Percentiles rank a stretch among this genome's conserved stretches.
Evolutionary conservation across 2,113 vertebrate species (phyloP).

Genomic region (Notothenia rossii): DNA sequence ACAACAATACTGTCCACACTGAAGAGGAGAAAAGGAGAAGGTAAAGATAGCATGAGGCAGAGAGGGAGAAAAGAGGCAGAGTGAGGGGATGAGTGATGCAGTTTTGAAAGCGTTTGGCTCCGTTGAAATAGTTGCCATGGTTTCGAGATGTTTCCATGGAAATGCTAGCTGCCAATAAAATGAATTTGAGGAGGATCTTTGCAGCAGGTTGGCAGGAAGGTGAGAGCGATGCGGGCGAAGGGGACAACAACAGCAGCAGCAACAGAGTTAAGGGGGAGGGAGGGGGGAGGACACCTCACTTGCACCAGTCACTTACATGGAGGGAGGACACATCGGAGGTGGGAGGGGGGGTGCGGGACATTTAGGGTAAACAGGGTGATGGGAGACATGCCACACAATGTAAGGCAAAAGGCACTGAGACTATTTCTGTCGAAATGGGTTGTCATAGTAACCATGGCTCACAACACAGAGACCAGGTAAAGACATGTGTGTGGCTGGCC

Average conservation of each 20-base stretch:
- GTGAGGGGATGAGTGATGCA: constrained; percentile 75
- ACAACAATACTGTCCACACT: constrained; percentile 16
- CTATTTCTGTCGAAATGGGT: constrained; percentile 77
- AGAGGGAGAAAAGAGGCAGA: constrained; percentile 46
- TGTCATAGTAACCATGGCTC: constrained; percentile 77
- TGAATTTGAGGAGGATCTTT: constrained; percentile 81
- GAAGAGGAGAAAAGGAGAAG: constrained; percentile 22
- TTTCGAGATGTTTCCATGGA: constrained; percentile 87
- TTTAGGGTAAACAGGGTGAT: constrained; percentile 65
- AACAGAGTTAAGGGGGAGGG: background rate
- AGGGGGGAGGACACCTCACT: background rate
- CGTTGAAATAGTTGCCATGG: constrained; percentile 86
- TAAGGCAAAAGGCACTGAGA: constrained; percentile 66
- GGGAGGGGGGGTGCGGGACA: background rate
- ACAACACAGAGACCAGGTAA: constrained; percentile 68
- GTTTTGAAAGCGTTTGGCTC: constrained; percentile 81
- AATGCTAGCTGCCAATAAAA: constrained; percentile 87
- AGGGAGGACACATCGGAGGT: background rate
- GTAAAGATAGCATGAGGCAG: constrained; percentile 40
- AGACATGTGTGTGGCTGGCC: constrained; percentile 47
- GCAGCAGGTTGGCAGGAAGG: constrained; percentile 77
- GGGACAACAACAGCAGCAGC: constrained; percentile 1
- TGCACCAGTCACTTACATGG: constrained; percentile 1
- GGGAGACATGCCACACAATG: constrained; percentile 23
- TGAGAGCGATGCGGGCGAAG: constrained; percentile 60